Percentiles rank a stretch among this genome's conserved stretches.
Conservation (phyloP, 2,888 invertebrate species). For the Ochropleura plecta region DNA sequence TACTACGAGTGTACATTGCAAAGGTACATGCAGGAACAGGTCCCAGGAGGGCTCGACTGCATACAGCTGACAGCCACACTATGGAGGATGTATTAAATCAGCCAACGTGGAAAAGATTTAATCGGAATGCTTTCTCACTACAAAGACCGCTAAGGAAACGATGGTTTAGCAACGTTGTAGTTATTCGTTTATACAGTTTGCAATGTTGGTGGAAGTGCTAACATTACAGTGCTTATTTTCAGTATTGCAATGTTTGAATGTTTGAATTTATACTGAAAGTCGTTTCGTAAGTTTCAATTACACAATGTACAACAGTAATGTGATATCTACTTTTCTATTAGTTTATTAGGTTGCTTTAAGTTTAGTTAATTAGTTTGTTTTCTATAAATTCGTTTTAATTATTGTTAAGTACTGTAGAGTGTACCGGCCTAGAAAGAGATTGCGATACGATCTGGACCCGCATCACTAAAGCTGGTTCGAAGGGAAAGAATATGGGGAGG, state of each 20-base stretch:
- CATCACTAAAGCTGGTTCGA: too few species aligned
- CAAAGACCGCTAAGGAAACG: constrained; percentile 37
- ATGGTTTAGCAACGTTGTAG: constrained; percentile 27
- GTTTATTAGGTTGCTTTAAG: too few species aligned
- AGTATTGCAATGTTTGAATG: background rate
- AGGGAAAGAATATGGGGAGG: too few species aligned
- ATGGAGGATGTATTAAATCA: constrained; percentile 64
- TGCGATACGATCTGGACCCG: too few species aligned
- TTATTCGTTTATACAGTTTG: constrained; percentile 41
- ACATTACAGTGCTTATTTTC: constrained; percentile 20
- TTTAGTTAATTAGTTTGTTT: too few species aligned
- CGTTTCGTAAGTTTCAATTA: background rate
- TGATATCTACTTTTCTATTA: too few species aligned
- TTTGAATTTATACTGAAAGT: background rate
- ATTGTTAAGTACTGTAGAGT: too few species aligned
- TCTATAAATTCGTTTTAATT: too few species aligned
- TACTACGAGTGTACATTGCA: constrained; percentile 35
- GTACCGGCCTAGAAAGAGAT: too few species aligned
- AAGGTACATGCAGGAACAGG: constrained; percentile 41
- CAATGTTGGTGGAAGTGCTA: constrained; percentile 33
- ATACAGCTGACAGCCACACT: constrained; percentile 54
- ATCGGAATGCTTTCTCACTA: constrained; percentile 56
- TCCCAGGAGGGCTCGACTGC: constrained; percentile 46
- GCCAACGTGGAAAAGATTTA: constrained; percentile 59
- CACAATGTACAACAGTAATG: background rate